Evolutionary conservation across 2,888 invertebrate species (phyloP), one percentile per base, ranked within the genome.

Genomic region (Alloplasta piceator): DNA sequence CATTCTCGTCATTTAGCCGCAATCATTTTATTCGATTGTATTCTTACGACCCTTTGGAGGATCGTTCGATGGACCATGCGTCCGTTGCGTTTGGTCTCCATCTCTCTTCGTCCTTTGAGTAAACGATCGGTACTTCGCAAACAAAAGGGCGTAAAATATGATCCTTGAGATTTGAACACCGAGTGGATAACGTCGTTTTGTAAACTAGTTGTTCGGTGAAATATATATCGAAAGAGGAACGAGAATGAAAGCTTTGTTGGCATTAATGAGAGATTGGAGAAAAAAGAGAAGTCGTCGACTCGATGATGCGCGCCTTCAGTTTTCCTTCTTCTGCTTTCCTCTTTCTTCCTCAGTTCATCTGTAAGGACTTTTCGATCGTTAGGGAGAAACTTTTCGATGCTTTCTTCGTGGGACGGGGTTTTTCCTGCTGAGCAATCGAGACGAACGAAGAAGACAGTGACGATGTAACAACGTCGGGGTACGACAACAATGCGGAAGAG

Each of bases 341-440:
- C 56, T 50, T 16, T 50, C 64, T 36, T 56, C n/a, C 46, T 64
- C 60, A 67, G 55, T 55, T 85, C 82, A 78, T 81, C 82, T 68
- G 80, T 80, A 84, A 86, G 85, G 84, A 84, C 78, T 83, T 46
- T 46, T 68, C 79, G 83, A 85, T 88, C 87, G 86, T 89, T 88
- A 88, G 84, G 76, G 77, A 83, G 82, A 84, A 84, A 85, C 84
- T 87, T 86, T 86, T 68, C 79, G 83, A 82, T 77, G 67, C 64
- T 60, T 80, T 61, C 70, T 72, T 14, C 52, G 55, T 41, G 43
- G 64, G 50, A 76, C 63, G 43, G 55, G 41, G 43, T 6, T 41
- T 61, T 14, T 39, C 38, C 12, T 39, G 66, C 46, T 56, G 58
- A n/a, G 67, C 67, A 41, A 67, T 75, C 67, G 74, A 39, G 46